Percentiles rank a stretch among this genome's conserved stretches.
phyloP scores from a whole-genome alignment of 2,888 invertebrate species.

The Bibio marci region DNA sequence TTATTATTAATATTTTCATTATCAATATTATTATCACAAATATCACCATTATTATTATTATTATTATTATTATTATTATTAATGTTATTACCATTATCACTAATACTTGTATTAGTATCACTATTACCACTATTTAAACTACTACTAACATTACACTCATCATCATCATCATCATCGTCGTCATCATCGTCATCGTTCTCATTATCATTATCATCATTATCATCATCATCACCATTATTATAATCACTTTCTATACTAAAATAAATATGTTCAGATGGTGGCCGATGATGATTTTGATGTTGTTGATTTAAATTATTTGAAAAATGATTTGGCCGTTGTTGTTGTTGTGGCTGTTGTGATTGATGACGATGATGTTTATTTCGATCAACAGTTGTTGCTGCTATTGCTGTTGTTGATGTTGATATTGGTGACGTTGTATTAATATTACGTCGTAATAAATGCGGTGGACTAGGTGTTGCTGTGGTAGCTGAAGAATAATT shows the following conservation, averaged over 20 bases:
- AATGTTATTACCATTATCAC: too few species aligned
- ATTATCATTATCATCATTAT: background rate
- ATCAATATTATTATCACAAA: too few species aligned
- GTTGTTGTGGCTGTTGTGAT: constrained; percentile 32
- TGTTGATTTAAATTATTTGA: constrained; percentile 13
- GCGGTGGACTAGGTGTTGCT: constrained; percentile 41
- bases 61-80: too few species aligned
- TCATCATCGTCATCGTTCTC: background rate
- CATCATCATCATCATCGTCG: background rate
- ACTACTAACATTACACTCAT: background rate
- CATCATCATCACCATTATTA: constrained; percentile 18
- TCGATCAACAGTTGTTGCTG: background rate
- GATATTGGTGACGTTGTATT: constrained; percentile 23
- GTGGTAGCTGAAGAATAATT: constrained; percentile 48
- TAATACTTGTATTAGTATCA: too few species aligned
- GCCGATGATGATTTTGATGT: constrained; percentile 45
- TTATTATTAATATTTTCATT: too few species aligned
- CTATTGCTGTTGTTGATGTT: background rate
- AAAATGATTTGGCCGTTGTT: constrained; percentile 31
- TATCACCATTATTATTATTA: too few species aligned
- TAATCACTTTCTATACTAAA: constrained; percentile 82
- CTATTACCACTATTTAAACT: background rate
- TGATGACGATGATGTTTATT: constrained; percentile 25
- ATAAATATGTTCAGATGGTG: constrained; percentile 76
- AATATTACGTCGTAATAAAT: constrained; percentile 33